Conservation (phyloP, 2,888 invertebrate genomes). For the Ariolimax columbianus region DNA sequence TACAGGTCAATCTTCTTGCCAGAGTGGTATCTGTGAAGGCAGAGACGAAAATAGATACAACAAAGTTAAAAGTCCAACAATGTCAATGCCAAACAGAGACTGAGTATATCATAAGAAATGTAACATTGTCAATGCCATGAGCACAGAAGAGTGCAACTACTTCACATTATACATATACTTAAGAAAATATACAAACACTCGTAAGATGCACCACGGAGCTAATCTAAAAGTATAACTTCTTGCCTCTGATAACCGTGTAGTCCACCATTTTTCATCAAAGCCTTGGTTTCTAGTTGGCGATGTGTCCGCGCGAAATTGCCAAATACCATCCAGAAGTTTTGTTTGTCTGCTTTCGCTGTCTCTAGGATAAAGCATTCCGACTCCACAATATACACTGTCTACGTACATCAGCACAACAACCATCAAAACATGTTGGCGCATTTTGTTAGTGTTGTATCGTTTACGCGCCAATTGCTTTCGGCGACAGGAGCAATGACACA, state of each 20-base stretch:
- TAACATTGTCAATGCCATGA: too few species aligned
- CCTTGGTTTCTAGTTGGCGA: conserved; percentile 86
- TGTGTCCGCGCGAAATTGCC: conserved; percentile 91
- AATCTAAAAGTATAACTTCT: background rate
- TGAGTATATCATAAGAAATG: too few species aligned
- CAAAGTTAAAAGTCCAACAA: too few species aligned
- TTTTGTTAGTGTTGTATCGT: background rate
- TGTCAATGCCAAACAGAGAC: too few species aligned
- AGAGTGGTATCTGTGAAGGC: too few species aligned
- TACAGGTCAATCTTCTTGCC: too few species aligned
- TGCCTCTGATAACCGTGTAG: conserved; percentile 82
- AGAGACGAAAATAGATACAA: too few species aligned
- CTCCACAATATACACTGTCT: conserved; percentile 13
- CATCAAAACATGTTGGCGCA: background rate
- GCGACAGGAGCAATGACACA: background rate
- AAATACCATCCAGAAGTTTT: conserved; percentile 89
- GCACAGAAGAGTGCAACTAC: too few species aligned
- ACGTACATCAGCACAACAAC: background rate
- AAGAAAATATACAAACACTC: too few species aligned
- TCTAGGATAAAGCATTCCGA: conserved; percentile 84
- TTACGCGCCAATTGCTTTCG: background rate
- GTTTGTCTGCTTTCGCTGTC: conserved; percentile 91
- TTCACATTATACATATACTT: too few species aligned
- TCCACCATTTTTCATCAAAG: conserved; percentile 87
- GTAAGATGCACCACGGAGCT: too few species aligned